Conservation (phyloP, 1,140 invertebrate species). For the Drosophila mayri region DNA sequence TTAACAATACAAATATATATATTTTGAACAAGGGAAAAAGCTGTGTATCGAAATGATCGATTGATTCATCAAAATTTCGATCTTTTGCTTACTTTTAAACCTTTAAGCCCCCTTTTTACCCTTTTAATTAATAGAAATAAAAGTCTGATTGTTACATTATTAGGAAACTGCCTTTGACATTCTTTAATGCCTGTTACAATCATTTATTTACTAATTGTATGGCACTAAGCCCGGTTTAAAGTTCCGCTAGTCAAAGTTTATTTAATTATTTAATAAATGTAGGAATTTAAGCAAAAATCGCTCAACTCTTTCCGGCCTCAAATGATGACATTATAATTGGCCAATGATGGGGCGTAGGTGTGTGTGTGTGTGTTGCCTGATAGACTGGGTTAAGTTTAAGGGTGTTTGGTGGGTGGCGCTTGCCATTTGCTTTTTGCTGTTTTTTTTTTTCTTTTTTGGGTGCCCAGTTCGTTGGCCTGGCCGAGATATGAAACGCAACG, state of each 20-base stretch:
- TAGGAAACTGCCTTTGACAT: background rate
- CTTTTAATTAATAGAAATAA: too few relatives aligned
- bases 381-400: slow-evolving; percentile 44
- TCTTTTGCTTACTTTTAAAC: background rate
- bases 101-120: too few relatives aligned
- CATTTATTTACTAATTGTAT: background rate
- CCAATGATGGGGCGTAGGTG: background rate
- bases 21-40: too few relatives aligned
- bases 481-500: slow-evolving; percentile 78
- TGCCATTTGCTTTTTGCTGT: slow-evolving; percentile 4
- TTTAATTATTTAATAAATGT: slow-evolving; percentile 13
- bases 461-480: slow-evolving; percentile 77
- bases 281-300: slow-evolving; percentile 4
- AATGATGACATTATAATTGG: slow-evolving; percentile 16
- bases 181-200: background rate
- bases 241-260: background rate
- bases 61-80: background rate
- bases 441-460: slow-evolving; percentile 3
- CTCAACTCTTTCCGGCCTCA: slow-evolving; percentile 1
- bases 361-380: background rate
- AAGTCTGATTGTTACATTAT: too few relatives aligned
- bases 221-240: background rate
- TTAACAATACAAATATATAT: background rate
- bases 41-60: background rate
- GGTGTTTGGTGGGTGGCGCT: slow-evolving; percentile 5